Evolutionary conservation across 2,797 vertebrate genomes (phyloP), one percentile per base, ranked within the genome.

Genomic region (Gadopsis marmoratus): DNA sequence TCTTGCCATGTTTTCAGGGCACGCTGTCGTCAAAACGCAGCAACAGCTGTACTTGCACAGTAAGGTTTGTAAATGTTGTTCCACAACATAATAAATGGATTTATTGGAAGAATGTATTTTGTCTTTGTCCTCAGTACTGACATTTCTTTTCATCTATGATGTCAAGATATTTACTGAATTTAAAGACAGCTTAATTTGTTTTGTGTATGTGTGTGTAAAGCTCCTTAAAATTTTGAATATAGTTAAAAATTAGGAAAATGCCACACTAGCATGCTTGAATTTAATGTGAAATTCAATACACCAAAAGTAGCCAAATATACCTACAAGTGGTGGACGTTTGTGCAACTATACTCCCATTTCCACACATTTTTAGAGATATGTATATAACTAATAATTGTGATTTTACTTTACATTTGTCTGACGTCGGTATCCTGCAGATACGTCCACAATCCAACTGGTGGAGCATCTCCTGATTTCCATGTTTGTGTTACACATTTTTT

Each of bases 1-100:
- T 88, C 82, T 78, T 82, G 79, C 58, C 76, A 79, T 76, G 73
- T 90, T 90, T 90, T 90, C 91, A 88, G 84, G 89, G 66, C 79
- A 69, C 56, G 81, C 64, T 90, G 86, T 87, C 71, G 21, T 84
- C 74, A 78, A 43, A 73, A 73, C 19, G 26, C 78, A 76, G 84
- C 81, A 76, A 82, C 78, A 83, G 70, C 70, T 89, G 72, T 85
- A 85, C 83, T 90, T 93, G 84, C 87, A 92, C 91, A 94, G 74
- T 80, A 84, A 84, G 86, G 81, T 93, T 93, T 95, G 93, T 93
- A 94, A 92, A 94, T 92, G 88, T 89, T 92, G 87, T 90, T 84
- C 88, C 87, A 91, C 88, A 88, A 85, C 86, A 91, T 88, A 92
- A 94, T 93, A 94, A 95, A 94, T 88, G 31, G 78, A 87, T 91